A percentile compares a stretch with the other conserved stretches of the same genome.
Conservation (phyloP, 2,888 invertebrate species). For the Erebia epiphron region DNA sequence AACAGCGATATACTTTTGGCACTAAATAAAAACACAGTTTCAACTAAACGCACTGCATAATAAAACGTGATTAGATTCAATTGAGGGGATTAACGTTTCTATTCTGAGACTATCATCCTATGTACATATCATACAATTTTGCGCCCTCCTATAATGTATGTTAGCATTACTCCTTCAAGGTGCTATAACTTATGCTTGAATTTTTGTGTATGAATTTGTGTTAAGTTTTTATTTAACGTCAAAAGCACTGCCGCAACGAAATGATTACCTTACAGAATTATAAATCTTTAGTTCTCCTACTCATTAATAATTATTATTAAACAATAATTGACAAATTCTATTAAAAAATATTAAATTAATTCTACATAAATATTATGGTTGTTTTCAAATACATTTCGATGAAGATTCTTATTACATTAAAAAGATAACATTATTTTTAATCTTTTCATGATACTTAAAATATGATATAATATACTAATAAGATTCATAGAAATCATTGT, state of each 20-base stretch:
- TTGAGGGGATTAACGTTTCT: not conserved
- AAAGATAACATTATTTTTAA: not conserved
- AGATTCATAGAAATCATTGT: constrained; percentile 56
- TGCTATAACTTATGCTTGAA: not conserved
- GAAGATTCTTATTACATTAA: not conserved
- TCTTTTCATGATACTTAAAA: not conserved
- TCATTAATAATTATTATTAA: not conserved
- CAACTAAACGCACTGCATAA: not conserved
- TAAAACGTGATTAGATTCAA: not conserved
- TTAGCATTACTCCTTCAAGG: not conserved
- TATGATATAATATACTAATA: constrained; percentile 1
- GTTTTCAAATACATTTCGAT: not conserved
- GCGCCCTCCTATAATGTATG: not conserved
- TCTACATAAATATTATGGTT: not conserved
- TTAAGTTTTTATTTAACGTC: constrained; percentile 8
- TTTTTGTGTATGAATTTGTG: not conserved
- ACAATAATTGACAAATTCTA: not conserved
- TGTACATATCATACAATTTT: constrained; percentile 7
- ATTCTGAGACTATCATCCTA: not conserved
- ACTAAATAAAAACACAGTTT: constrained; percentile 2
- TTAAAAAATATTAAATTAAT: not conserved
- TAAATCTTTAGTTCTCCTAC: not conserved
- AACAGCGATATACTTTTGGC: not conserved
- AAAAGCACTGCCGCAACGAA: not conserved
- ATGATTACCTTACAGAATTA: not conserved